Evolutionary conservation across 2,797 vertebrate species (phyloP), one percentile per base, ranked within the genome.

Genomic region (Danio kyathit): DNA sequence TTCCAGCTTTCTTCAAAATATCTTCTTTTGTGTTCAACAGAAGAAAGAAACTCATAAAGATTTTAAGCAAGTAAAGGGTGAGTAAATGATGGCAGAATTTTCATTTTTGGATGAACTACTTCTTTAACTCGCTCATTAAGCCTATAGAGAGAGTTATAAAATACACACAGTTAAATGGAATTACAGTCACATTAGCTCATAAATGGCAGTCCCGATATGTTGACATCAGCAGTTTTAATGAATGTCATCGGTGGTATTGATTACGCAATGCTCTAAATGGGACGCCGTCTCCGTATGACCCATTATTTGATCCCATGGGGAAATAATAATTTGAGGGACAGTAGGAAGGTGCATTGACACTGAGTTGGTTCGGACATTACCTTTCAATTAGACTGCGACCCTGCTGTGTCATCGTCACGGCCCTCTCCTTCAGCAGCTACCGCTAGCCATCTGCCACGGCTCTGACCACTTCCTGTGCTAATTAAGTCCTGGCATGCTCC

Each of bases 391-490:
- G 60, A 75, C 38, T n/a, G 44, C 73, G 75, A 81, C 81, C 86
- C 74, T 44, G 63, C 48, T 29, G 81, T 59, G 76, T 70, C 52
- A 46, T 67, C 43, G 19, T 76, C 49, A 72, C 63, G 56, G 29
- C 48, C 19, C 56, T 71, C n/a, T 60, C n/a, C 10, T 78, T 67
- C 56, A 40, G 64, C 49, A 19, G 64, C 66, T 60, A 46, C 81
- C 21, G 72, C 46, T 71, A 80, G 74, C 84, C 86, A 86, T 86
- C 87, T 88, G 87, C 80, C 56, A 29, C 7, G 1, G 7, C 51
- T 48, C 74, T 81, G 72, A 82, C 85, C 87, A 82, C 73, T 87
- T 89, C 84, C 86, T 83, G 82, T 76, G 83, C 81, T 86, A 89
- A 89, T 87, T 84, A 86, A 84, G 87, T 83, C 84, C 84, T 76